Evolutionary conservation across 92 coral and sea anemone species (phyloP).

Genomic region (Desmophyllum pertusum): DNA sequence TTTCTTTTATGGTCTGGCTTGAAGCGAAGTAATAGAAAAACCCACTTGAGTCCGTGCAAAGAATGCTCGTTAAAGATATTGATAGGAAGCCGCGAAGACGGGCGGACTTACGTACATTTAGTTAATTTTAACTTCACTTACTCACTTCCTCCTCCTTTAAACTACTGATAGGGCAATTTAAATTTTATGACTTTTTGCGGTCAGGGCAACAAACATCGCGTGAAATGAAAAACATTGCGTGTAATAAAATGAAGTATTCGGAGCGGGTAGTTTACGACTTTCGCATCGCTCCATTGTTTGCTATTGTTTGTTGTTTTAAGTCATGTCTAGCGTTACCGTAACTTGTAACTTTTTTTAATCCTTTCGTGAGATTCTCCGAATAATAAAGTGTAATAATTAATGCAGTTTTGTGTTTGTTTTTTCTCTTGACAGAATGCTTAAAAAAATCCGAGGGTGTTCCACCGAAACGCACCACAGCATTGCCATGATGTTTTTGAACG

Average conservation of each 20-base stretch:
- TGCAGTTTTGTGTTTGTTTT: slow-evolving; percentile 22
- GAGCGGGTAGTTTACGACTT: not conserved
- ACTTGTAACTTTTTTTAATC: slow-evolving; percentile 9
- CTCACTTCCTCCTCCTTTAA: not conserved
- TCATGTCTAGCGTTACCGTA: slow-evolving; percentile 10
- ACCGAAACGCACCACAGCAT: not conserved
- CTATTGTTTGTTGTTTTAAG: not conserved
- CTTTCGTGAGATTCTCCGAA: not conserved
- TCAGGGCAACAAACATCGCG: slow-evolving; percentile 13
- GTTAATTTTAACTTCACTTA: slow-evolving; percentile 6
- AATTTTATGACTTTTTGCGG: slow-evolving; percentile 27
- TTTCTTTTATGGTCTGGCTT: slow-evolving; percentile 23
- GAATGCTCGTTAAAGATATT: slow-evolving; percentile 13
- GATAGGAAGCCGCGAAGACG: slow-evolving; percentile 11
- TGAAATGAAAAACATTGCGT: slow-evolving; percentile 9
- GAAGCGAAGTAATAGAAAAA: not conserved
- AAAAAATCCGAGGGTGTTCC: not conserved
- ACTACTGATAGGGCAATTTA: slow-evolving; percentile 24
- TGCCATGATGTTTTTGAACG: not conserved
- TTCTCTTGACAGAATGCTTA: slow-evolving; percentile 10
- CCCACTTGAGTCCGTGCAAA: not conserved
- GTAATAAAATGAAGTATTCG: not conserved
- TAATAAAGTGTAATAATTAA: not conserved
- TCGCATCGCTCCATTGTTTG: not conserved
- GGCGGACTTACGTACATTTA: not conserved